Percentiles rank a stretch among this genome's conserved stretches.
phyloP scores from a whole-genome alignment of 2,113 vertebrate species.

The Onychorhynchus coronatus region DNA sequence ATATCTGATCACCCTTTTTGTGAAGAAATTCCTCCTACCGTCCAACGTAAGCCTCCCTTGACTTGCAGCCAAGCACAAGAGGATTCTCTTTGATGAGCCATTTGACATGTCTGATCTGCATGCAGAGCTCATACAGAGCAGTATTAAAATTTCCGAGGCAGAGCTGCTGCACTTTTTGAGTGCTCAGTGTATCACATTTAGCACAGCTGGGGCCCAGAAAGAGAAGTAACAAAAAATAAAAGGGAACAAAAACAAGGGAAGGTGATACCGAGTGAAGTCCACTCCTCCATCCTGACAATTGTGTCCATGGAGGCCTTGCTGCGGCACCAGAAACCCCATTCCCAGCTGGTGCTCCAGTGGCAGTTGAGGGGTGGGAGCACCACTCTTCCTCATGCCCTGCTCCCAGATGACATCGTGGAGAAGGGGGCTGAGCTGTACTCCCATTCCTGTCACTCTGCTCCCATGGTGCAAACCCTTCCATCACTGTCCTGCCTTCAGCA shows the following conservation, averaged over 20 bases:
- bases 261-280: not conserved
- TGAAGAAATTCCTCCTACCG: not conserved
- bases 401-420: not conserved
- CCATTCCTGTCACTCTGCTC: not conserved
- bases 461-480: not conserved
- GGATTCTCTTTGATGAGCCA: conserved; percentile 85
- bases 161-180: conserved; percentile 88
- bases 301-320: not conserved
- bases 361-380: not conserved
- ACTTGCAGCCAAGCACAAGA: conserved; percentile 67
- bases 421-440: not conserved
- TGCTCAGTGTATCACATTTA: conserved; percentile 89
- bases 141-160: conserved; percentile 78
- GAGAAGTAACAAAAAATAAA: not conserved
- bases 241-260: conserved; percentile 38
- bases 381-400: not conserved
- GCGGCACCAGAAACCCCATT: not conserved
- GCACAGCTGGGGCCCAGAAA: conserved; percentile 78
- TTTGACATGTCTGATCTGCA: conserved; percentile 82
- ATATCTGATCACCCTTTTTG: not conserved
- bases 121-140: conserved; percentile 75
- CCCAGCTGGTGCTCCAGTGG: not conserved
- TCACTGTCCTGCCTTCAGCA: not conserved
- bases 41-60: not conserved
- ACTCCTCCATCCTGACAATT: not conserved